Evolutionary conservation across 2,113 vertebrate species (phyloP), one percentile per base, ranked within the genome.

Genomic region (Aleadryas rufinucha): DNA sequence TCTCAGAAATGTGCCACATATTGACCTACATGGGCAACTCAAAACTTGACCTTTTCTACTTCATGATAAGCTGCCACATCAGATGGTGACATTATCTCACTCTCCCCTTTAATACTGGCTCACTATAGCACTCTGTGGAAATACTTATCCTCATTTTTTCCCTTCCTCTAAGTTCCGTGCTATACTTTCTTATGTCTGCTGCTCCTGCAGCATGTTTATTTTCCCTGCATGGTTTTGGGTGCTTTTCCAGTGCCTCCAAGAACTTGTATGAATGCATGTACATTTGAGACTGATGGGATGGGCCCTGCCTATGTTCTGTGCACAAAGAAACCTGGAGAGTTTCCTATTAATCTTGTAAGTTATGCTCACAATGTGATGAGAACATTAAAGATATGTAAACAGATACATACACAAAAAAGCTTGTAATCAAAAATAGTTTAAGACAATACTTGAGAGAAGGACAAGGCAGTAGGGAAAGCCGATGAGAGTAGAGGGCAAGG

Each of bases 211-310:
- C 3, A 65, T 1, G 1, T 69, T 79, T 92, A 56, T 27, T 64
- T 72, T 77, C 35, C 18, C 24, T 70, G 7, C 2, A 7, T 68
- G 13, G 17, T 81, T 86, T 74, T 18, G 56, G 17, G 27, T 83
- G 9, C 6, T 18, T 53, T 70, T 60, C 57, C 76, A 53, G 20
- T 20, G 13, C 6, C 7, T 95, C 11, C 18, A 64, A 64, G 44
- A 64, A 60, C 0, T 1, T 13, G 21, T 7, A 41, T 22, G 17
- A 14, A 35, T 31, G 9, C 8, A 19, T 1, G 1, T 12, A 50
- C 7, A 3, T 64, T 63, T 52, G 13, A 70, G 28, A 64, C 2
- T 20, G 21, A 26, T 4, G 10, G 3, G 1, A 2, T 50, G 5
- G 7, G 3, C 4, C 21, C 9, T 45, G 10, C 8, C 2, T 24